These are phyloP conservation scores for Corythucha ciliata DNA, from an alignment of 2,888 invertebrate genomes.

Conservation along the genomic window DNA sequence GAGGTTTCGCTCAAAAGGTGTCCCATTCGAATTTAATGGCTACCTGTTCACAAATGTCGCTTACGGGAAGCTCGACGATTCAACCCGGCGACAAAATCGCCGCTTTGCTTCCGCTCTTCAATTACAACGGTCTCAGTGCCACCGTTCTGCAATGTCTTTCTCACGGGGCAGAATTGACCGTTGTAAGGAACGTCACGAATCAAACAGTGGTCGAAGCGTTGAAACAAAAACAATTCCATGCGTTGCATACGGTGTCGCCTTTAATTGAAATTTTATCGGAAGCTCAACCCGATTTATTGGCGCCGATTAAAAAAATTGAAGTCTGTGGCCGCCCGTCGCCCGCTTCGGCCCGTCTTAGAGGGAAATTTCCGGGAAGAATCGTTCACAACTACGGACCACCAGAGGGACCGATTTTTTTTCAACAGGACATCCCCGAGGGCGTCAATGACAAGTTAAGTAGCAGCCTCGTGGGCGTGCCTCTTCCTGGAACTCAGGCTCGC, in stretches of 20 bases:
- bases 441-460: too few species aligned
- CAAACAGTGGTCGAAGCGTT: constrained; percentile 55
- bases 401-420: constrained; percentile 26
- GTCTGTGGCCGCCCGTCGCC: constrained; percentile 17
- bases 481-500: constrained; percentile 26
- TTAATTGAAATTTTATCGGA: constrained; percentile 9
- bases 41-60: constrained; percentile 25
- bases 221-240: constrained; percentile 47
- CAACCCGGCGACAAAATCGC: constrained; percentile 49
- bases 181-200: constrained; percentile 64
- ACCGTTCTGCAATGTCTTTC: constrained; percentile 53
- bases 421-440: constrained; percentile 17
- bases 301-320: constrained; percentile 20
- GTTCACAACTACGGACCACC: constrained; percentile 28
- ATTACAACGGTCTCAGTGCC: constrained; percentile 65
- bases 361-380: constrained; percentile 16
- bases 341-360: constrained; percentile 9
- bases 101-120: constrained; percentile 68
- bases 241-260: constrained; percentile 17
- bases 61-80: constrained; percentile 27
- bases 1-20: constrained; percentile 46
- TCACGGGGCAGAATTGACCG: constrained; percentile 53
- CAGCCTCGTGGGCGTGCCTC: constrained; percentile 22
- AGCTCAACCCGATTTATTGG: constrained; percentile 11
- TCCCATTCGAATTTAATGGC: constrained; percentile 44